Base-by-base conservation (phyloP, 2,797 vertebrate genomes). In the Lepus oiostolus region DNA sequence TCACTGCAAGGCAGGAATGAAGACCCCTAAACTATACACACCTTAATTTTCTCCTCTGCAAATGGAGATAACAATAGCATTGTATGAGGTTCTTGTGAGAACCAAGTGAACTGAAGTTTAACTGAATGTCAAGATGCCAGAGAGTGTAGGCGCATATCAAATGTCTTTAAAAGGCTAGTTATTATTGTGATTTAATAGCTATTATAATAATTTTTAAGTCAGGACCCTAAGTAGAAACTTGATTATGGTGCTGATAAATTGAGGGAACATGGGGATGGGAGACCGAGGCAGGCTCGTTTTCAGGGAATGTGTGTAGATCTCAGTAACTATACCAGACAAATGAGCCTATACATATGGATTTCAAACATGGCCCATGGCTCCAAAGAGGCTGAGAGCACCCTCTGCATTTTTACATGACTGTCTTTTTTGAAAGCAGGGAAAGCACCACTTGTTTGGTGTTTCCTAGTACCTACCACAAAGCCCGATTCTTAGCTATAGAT, bases 151-250 rank as follows among this genome's bases (percentile, higher is more conserved):
- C 14, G 63, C 13, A 68, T 50, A 88, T 42, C 58, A 79, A 90
- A 90, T 76, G 38, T 30, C 50, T 93, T 92, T 42, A 63, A 76
- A 50, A 22, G 90, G 38, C 60, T 91, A 93, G 42, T 67, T 38
- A 80, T 71, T 63, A 17, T 47, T 79, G 65, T 85, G 67, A 80
- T 5, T 60, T 22, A 82, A 30, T 22, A 54, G 80, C 22, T 50
- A 58, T 70, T 54, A n/a, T 90, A 75, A 60, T 82, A 87, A 81
- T 11, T 62, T 80, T 88, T 85, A 70, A 93, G 82, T 68, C 7
- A 58, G 35, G 30, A 5, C n/a, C 89, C 13, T 83, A 83, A 84
- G 42, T 38, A 65, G 75, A 54, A 90, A 85, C 32, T 81, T 67
- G 6, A 38, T 52, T 50, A 19, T 21, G 2, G 24, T 74, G 81